Base-by-base conservation (phyloP, 2,888 invertebrate genomes). In the Drosophila aldrichi region DNA sequence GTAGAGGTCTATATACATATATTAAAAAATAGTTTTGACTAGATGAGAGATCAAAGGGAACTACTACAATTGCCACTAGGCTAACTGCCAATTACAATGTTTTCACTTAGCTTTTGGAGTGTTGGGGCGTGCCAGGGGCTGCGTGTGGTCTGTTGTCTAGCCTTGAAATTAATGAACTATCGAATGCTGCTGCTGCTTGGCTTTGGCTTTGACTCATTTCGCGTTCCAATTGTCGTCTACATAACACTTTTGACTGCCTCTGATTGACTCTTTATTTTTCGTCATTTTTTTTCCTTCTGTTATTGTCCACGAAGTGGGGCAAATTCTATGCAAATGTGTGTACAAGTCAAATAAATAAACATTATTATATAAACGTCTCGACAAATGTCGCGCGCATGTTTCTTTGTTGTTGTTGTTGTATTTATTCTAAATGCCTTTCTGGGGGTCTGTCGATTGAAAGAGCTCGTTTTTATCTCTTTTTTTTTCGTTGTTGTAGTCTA, bases 291-390 rank as follows among this genome's bases (percentile, higher is more conserved):
- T 59, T 60, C 9, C 52, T n/a, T 40, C 52, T 66, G 54, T 66
- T 64, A 68, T 79, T 76, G 77, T 76, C 65, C 58, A 44, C 77
- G 79, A 87, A 90, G 90, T 87, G 87, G 87, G 89, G 79, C 87
- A 87, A 87, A 90, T 88, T 88, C 76, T 83, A 83, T 88, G 72
- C 86, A 83, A 81, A 83, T 78, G 68, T 77, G 65, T 61, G 58
- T 74, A 74, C 64, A 81, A 72, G 71, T 61, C 69, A 74, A 71
- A 77, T 85, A 90, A 90, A 88, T 82, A 88, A 86, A 88, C 76
- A 90, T 68, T 82, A 78, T 86, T 86, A 88, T 86, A 86, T 83
- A 90, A 82, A 83, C 59, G 81, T 79, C 77, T 70, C 66, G 74
- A 66, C 74, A 73, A 72, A 64, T 81, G 73, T 69, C 77, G 59